A percentile compares a stretch with the other conserved stretches of the same genome.
Conservation (phyloP, 1,140 invertebrate species). For the Triops longicaudatus region DNA sequence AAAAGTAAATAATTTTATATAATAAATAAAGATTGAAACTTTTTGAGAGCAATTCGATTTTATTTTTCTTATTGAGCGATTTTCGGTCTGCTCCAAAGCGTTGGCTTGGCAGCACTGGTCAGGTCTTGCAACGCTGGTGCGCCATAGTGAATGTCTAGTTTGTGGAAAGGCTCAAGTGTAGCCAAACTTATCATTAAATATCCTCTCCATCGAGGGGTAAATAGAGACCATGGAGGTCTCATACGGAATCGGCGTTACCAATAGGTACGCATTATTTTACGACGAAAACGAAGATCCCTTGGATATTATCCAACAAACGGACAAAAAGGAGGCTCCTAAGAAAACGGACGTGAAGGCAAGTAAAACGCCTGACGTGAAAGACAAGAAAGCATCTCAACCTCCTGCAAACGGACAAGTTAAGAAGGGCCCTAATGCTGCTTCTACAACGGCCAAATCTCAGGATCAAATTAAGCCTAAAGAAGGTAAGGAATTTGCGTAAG, state of each 20-base stretch:
- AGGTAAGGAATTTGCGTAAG: conserved; percentile 34
- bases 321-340: conserved; percentile 58
- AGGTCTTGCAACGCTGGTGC: conserved; percentile 21
- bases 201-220: conserved; percentile 29
- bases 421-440: conserved; percentile 27
- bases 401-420: conserved; percentile 24
- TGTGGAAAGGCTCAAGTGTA: conserved; percentile 29
- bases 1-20: too few species aligned
- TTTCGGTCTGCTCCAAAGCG: neutral
- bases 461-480: conserved; percentile 47
- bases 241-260: conserved; percentile 83
- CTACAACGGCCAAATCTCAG: conserved; percentile 33
- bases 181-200: conserved; percentile 29
- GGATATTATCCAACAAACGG: conserved; percentile 64
- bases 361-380: conserved; percentile 65
- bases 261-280: conserved; percentile 83
- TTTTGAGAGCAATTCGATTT: too few species aligned
- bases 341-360: conserved; percentile 51
- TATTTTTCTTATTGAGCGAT: neutral
- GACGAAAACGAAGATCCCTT: conserved; percentile 75
- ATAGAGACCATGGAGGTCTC: conserved; percentile 66
- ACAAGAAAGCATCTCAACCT: conserved; percentile 50
- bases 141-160: conserved; percentile 30
- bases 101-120: neutral
- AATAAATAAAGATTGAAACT: too few species aligned